A percentile compares a stretch with the other conserved stretches of the same genome.
These are phyloP conservation scores for Paramormyrops hopkinsi DNA, from an alignment of 2,797 vertebrate genomes.

Conservation along the genomic window DNA sequence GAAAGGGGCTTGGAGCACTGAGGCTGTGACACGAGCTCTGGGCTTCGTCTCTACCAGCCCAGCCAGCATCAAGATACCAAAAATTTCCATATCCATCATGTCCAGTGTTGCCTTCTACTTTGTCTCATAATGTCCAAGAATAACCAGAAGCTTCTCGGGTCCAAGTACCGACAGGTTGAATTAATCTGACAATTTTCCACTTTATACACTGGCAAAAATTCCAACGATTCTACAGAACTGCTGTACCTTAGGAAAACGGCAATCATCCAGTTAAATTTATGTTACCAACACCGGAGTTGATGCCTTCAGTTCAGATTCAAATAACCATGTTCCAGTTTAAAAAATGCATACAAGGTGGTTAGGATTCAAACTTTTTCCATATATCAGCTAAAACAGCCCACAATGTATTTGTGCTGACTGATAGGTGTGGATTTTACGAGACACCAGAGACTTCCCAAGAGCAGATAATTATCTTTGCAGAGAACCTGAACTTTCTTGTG, in stretches of 20 bases:
- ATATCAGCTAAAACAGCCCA: conserved; percentile 33
- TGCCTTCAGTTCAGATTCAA: neutral
- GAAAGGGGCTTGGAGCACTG: neutral
- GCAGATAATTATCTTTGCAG: conserved; percentile 42
- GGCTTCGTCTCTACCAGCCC: neutral
- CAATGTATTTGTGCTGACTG: conserved; percentile 28
- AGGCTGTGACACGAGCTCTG: neutral
- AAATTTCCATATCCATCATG: neutral
- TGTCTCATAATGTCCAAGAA: neutral
- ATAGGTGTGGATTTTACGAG: conserved; percentile 35
- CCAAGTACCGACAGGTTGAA: neutral
- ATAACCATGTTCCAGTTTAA: neutral
- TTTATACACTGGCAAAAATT: neutral
- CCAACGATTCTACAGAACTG: neutral
- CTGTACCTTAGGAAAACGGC: neutral
- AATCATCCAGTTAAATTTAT: neutral
- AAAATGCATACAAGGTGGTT: neutral
- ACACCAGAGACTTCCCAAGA: conserved; percentile 38
- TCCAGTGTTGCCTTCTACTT: neutral
- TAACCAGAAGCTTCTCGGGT: neutral
- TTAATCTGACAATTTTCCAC: neutral
- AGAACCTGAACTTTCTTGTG: conserved; percentile 36
- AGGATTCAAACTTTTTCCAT: conserved; percentile 27
- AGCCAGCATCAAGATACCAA: neutral
- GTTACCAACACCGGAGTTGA: neutral